Conservation (phyloP, 2,113 vertebrate species). For the Nibea albiflora region DNA sequence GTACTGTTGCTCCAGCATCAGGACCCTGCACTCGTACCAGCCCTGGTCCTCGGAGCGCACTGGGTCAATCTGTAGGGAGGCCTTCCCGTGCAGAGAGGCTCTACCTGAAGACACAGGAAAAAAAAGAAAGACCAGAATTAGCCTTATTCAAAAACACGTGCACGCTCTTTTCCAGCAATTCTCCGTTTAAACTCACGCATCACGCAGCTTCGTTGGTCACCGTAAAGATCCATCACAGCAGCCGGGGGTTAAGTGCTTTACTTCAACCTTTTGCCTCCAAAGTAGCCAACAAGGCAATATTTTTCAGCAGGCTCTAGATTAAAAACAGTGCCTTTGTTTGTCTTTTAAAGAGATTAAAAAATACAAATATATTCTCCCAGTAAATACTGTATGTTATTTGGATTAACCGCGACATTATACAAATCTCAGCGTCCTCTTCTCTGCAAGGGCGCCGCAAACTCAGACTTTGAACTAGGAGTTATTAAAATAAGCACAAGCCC, state of each 20-base stretch:
- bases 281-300: not conserved
- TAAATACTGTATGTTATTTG: not conserved
- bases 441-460: not conserved
- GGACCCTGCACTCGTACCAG: conserved; percentile 99
- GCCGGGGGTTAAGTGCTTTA: conserved; percentile 34
- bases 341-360: conserved; percentile 16
- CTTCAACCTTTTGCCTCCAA: conserved; percentile 18
- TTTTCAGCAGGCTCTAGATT: not conserved
- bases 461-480: not conserved
- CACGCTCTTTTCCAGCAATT: conserved; percentile 9
- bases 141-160: not conserved
- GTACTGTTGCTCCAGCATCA: conserved; percentile 98
- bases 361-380: not conserved
- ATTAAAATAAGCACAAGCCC: conserved; percentile 13
- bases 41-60: conserved; percentile 97
- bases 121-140: not conserved
- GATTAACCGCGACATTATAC: not conserved
- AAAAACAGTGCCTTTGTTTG: conserved; percentile 9
- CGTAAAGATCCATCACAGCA: conserved; percentile 29
- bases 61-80: conserved; percentile 95
- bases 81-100: conserved; percentile 95
- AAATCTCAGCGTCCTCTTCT: not conserved
- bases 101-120: conserved; percentile 83
- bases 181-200: conserved; percentile 6
- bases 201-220: conserved; percentile 7